Evolutionary conservation across 2,888 invertebrate genomes (phyloP).

Genomic region (Notodonta dromedarius): DNA sequence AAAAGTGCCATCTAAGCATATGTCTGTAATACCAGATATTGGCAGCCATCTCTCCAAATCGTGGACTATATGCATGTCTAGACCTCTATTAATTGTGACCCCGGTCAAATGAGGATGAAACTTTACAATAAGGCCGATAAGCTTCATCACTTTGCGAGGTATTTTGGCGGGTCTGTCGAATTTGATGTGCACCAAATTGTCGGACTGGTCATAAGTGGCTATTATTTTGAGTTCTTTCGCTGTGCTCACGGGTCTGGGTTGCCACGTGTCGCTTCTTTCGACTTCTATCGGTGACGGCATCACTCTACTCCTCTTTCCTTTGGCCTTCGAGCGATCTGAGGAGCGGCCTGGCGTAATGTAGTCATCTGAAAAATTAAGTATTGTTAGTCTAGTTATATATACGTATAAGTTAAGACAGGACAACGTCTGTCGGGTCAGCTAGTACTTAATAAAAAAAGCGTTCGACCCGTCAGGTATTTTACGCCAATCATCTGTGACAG

Average conservation of each 20-base stretch:
- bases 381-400: no score
- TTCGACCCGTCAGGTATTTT: no score
- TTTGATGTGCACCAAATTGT: slow-evolving; percentile 50
- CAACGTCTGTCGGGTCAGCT: no score
- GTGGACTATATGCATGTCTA: slow-evolving; percentile 42
- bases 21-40: slow-evolving; percentile 52
- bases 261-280: neutral
- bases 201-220: slow-evolving; percentile 43
- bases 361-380: slow-evolving; percentile 39
- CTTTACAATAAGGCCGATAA: slow-evolving; percentile 49
- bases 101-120: slow-evolving; percentile 45
- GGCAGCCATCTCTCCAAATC: slow-evolving; percentile 55
- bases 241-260: neutral
- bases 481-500: no score
- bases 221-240: slow-evolving; percentile 31
- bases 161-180: slow-evolving; percentile 48
- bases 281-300: slow-evolving; percentile 25
- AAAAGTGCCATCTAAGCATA: slow-evolving; percentile 54
- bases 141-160: slow-evolving; percentile 50
- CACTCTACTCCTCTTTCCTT: slow-evolving; percentile 34
- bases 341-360: slow-evolving; percentile 31
- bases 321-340: slow-evolving; percentile 36
- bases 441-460: no score
- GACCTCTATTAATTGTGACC: slow-evolving; percentile 49
- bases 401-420: no score